Evolutionary conservation across 2,113 vertebrate genomes (phyloP), one percentile per base, ranked within the genome.

Genomic region (Pteruthius melanotis): DNA sequence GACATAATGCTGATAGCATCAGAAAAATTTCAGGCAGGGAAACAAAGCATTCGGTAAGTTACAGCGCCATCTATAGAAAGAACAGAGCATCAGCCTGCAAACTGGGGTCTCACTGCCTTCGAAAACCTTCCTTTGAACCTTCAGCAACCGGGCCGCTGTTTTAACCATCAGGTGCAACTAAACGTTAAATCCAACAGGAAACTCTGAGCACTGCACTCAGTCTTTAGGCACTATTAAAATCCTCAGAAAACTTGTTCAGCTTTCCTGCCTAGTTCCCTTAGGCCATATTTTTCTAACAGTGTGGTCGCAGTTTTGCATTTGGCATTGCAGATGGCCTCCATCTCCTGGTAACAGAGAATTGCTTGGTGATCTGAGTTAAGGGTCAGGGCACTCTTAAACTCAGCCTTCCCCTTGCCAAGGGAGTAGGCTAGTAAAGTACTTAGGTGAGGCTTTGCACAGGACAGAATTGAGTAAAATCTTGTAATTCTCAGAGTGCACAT

Each of bases 61-160:
- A 63, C 68, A 94, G 93, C 85, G 95, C 95, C 96, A 96, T 89
- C 96, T 97, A 81, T n/a, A 28, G 96, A 63, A 63, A 24, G 52
- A 74, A 53, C 6, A 9, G 19, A 72, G 60, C 71, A 78, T n/a
- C 61, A 80, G 61, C 78, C 53, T 39, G 53, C 63, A 50, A 49
- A 56, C 65, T 10, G 50, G 44, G 26, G 4, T 30, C 35, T 28
- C 37, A 3, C 21, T 35, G 47, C 75, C 60, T 40, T 77, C 56
- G 23, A 15, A 65, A 80, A 13, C 33, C 16, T 53, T 23, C 5
- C 14, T 61, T 80, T 31, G 8, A 24, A 47, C 26, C 79, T 82
- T 85, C 53, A 61, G 27, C 70, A 64, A 11, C 11, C 10, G 19
- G 76, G 18, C 40, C 15, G 3, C 31, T 42, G 23, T 31, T 94